Evolutionary conservation across 2,797 vertebrate genomes (phyloP).

Genomic region (Pseudochromis fuscus): DNA sequence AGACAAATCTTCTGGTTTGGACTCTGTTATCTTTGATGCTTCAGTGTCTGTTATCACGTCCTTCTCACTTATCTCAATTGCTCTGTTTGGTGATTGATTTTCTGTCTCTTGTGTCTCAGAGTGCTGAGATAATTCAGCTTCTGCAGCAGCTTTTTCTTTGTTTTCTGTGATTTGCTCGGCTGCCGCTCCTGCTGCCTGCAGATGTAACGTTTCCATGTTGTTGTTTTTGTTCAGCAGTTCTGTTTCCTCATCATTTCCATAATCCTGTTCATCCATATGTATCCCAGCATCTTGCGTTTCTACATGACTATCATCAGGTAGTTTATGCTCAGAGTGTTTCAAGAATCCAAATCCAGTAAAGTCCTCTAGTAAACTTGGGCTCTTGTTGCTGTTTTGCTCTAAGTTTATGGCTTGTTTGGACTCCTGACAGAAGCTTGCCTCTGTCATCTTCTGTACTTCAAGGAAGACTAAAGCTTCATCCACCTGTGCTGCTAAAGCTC

Average conservation of each 20-base stretch:
- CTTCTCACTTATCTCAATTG: conserved; percentile 7
- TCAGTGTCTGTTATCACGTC: conserved; percentile 6
- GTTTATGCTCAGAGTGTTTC: conserved; percentile 7
- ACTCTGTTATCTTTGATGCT: conserved; percentile 5
- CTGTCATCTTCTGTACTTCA: conserved; percentile 5
- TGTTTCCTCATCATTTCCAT: not conserved
- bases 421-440: conserved; percentile 9
- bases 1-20: conserved; percentile 9
- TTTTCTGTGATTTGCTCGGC: not conserved
- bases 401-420: not conserved
- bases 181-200: not conserved
- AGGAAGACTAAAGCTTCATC: conserved; percentile 13
- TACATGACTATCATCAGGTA: conserved; percentile 10
- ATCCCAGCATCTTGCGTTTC: conserved; percentile 10
- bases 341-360: conserved; percentile 3
- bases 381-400: conserved; percentile 7
- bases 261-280: conserved; percentile 14
- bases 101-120: conserved; percentile 5
- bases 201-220: conserved; percentile 2
- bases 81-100: conserved; percentile 18
- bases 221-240: conserved; percentile 13
- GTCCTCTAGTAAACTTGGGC: conserved; percentile 14
- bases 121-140: conserved; percentile 1
- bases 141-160: not conserved
- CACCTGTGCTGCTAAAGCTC: not conserved